These are phyloP conservation scores for Aurelia coerulea DNA, from an alignment of 30 jellyfish, hydroid and myxozoan genomes.

Conservation along the genomic window DNA sequence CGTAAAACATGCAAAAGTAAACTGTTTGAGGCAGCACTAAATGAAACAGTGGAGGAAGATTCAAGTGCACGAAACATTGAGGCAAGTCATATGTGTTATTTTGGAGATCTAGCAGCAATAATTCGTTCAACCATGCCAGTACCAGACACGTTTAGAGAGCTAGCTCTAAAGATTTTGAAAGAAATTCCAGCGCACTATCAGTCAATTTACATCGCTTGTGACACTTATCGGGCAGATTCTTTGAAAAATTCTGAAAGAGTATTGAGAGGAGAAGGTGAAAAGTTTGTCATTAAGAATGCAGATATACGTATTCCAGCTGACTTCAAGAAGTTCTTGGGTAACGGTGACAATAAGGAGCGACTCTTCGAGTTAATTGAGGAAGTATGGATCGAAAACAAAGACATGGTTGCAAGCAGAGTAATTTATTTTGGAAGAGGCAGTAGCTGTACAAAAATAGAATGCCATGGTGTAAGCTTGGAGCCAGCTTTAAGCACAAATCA, in stretches of 20 bases:
- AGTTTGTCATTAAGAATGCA: not conserved
- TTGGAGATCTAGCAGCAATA: slow-evolving; percentile 41
- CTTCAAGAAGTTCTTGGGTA: not conserved
- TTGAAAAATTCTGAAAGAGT: not conserved
- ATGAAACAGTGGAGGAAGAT: slow-evolving; percentile 22
- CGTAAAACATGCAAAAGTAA: slow-evolving; percentile 53
- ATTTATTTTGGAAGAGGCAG: not conserved
- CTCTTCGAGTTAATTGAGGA: slow-evolving; percentile 4
- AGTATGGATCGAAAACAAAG: slow-evolving; percentile 1
- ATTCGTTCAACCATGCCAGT: slow-evolving; percentile 27
- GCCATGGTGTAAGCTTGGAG: not conserved
- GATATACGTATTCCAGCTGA: slow-evolving; percentile 4
- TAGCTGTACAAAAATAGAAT: not conserved
- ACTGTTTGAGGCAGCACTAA: slow-evolving; percentile 44
- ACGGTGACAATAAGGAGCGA: not conserved
- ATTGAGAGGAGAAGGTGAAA: not conserved
- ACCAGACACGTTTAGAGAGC: slow-evolving; percentile 43
- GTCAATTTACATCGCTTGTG: slow-evolving; percentile 1
- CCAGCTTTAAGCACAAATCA: slow-evolving; percentile 22
- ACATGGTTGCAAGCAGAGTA: not conserved
- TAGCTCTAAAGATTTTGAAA: slow-evolving; percentile 37
- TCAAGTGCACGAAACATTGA: slow-evolving; percentile 34
- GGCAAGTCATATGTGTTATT: slow-evolving; percentile 19
- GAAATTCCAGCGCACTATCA: not conserved
- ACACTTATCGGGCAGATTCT: not conserved